These are phyloP conservation scores for Sebastes hopkinsi DNA, from an alignment of 2,797 vertebrate species.

Conservation along the genomic window DNA sequence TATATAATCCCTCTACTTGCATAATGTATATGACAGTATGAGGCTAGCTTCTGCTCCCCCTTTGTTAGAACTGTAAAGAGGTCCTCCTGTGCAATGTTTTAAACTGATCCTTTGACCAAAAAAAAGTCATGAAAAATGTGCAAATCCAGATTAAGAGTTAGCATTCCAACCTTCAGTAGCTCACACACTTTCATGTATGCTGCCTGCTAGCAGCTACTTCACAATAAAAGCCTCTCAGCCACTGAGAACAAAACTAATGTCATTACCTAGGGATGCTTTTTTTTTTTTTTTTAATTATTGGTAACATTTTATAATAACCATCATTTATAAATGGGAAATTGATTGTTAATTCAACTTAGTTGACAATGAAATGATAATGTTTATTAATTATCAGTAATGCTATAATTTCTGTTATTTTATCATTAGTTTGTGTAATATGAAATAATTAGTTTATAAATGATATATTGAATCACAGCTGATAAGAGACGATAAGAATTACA, in stretches of 20 bases:
- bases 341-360: too few species aligned
- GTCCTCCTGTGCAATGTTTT: neutral
- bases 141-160: conserved; percentile 38
- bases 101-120: conserved; percentile 13
- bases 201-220: neutral
- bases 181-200: neutral
- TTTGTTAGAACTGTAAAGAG: conserved; percentile 5
- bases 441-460: too few species aligned
- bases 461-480: too few species aligned
- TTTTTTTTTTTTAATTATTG: too few species aligned
- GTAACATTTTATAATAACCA: too few species aligned
- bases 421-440: too few species aligned
- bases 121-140: neutral
- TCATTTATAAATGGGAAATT: too few species aligned
- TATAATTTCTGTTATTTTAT: too few species aligned
- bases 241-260: neutral
- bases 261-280: neutral
- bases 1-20: conserved; percentile 24
- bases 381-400: too few species aligned
- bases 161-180: conserved; percentile 7
- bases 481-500: too few species aligned
- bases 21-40: conserved; percentile 19
- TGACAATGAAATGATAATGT: too few species aligned
- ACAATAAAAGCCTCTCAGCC: neutral
- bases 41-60: neutral